Base-by-base conservation (phyloP, 2,888 invertebrate species). In the Scaptodrosophila latifasciaeformis region DNA sequence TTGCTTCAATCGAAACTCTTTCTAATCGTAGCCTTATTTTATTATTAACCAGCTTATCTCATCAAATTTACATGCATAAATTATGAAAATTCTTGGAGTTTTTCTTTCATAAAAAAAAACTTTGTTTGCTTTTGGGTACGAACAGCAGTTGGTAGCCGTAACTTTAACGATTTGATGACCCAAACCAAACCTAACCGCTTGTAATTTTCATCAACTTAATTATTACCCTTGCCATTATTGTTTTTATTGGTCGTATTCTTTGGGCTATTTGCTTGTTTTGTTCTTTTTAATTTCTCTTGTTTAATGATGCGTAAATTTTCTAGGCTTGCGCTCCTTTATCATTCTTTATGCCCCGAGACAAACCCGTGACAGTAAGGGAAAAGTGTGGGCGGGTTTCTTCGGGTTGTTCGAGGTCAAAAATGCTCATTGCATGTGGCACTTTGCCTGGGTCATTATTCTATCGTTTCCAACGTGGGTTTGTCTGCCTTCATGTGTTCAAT, bases 241-340 rank as follows among this genome's bases (percentile, higher is more conserved):
- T 65, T 61, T 59, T 62, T 69, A 58, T 67, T 75, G 62, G 47
- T 49, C 40, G 45, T 58, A 52, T 46, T 53, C 43, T 54, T 53
- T 46, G 58, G 49, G 53, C 49, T 24, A 43, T 50, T 46, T 51
- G 49, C 24, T 39, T 45, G 51, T 37, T 53, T 24, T 56, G 34
- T 39, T 58, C 44, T 43, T 54, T 68, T 70, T 78, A 61, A 74
- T 78, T 75, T 55, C 59, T 54, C 49, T 45, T 35, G 54, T 53
- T 64, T 74, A 74, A 74, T 74, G 72, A 79, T 59, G 64, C 77
- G 62, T 79, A 69, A 79, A 76, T 76, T 71, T n/a, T 52, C 60
- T 53, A 65, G 65, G 53, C 66, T 54, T n/a, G n/a, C n/a, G 46
- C 50, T 49, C 17, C 40, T 54, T 64, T 64, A 65, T 64, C 30